Conservation (phyloP, 2,888 invertebrate species). For the Tipula helvola region DNA sequence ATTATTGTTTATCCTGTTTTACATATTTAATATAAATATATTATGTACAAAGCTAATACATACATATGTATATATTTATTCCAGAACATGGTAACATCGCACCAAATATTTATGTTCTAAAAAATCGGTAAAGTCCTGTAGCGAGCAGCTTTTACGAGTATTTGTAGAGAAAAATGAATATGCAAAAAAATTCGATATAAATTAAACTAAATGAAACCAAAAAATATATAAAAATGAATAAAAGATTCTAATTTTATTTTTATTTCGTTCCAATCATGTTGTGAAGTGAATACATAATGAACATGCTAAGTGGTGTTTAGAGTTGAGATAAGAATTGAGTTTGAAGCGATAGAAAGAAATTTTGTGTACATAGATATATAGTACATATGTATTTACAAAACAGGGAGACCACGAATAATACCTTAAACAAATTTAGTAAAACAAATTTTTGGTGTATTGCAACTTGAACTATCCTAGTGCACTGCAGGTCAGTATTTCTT, state of each 20-base stretch:
- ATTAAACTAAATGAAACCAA: neutral
- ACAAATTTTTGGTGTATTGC: too few relatives aligned
- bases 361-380: too few relatives aligned
- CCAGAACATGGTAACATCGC: neutral
- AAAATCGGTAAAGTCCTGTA: neutral
- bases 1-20: neutral
- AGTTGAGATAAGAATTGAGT: neutral
- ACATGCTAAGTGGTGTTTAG: neutral
- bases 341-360: neutral
- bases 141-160: neutral
- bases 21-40: neutral
- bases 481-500: too few relatives aligned
- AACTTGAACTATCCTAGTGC: too few relatives aligned
- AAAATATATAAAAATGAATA: neutral
- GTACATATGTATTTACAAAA: too few relatives aligned
- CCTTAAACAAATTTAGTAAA: too few relatives aligned
- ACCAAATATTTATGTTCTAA: neutral
- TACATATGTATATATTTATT: neutral
- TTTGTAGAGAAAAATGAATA: neutral
- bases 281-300: neutral
- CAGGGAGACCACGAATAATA: too few relatives aligned
- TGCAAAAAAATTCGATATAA: neutral
- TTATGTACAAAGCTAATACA: neutral
- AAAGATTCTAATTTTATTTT: neutral
- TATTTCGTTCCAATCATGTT: neutral